Evolutionary conservation across 2,888 invertebrate genomes (phyloP).

Genomic region (Bhutanitis thaidina): DNA sequence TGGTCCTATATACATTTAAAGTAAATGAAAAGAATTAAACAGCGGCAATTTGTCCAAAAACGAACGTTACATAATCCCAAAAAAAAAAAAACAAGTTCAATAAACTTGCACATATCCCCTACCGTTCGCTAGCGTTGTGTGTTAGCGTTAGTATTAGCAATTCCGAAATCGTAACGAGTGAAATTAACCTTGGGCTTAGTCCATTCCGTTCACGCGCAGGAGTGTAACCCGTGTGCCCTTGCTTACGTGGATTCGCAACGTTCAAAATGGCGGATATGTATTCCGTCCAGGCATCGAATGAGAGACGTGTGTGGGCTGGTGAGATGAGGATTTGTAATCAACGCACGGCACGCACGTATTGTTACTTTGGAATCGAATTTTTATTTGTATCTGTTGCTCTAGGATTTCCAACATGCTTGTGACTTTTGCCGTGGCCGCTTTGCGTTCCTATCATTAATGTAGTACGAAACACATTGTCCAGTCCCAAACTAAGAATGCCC

Average conservation of each 20-base stretch:
- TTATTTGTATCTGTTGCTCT: too few species aligned
- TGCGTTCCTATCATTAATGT: too few species aligned
- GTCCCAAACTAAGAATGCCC: too few species aligned
- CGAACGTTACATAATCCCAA: neutral
- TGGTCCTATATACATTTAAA: too few species aligned
- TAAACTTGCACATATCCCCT: slow-evolving; percentile 1
- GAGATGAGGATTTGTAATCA: slow-evolving; percentile 10
- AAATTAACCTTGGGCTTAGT: slow-evolving; percentile 32
- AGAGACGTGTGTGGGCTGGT: slow-evolving; percentile 11
- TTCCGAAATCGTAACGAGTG: slow-evolving; percentile 23
- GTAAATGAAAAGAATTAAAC: too few species aligned
- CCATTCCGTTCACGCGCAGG: slow-evolving; percentile 26
- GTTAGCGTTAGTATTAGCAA: neutral
- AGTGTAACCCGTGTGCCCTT: slow-evolving; percentile 30
- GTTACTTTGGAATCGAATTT: neutral
- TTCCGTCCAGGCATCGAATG: slow-evolving; percentile 1
- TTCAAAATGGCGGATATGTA: slow-evolving; percentile 15
- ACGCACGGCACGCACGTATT: neutral
- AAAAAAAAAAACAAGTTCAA: slow-evolving; percentile 16
- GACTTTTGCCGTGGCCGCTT: too few species aligned
- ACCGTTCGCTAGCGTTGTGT: neutral
- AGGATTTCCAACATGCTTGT: too few species aligned
- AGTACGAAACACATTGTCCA: too few species aligned
- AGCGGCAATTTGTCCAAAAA: neutral
- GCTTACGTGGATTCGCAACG: slow-evolving; percentile 20